Evolutionary conservation across 2,888 invertebrate genomes (phyloP).

Genomic region (Eurytoma adleriae): DNA sequence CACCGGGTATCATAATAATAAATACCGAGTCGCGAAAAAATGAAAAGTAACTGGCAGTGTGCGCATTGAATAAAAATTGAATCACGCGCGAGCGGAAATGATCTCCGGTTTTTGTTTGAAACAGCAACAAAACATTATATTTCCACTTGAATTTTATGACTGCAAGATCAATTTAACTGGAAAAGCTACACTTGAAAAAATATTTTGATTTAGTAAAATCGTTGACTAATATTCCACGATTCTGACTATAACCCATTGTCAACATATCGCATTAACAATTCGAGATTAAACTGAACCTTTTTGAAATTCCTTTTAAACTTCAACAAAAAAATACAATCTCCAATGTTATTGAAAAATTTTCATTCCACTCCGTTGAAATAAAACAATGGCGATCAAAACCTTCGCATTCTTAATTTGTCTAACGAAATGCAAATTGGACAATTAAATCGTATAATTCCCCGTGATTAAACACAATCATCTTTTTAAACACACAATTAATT

Average conservation of each 20-base stretch:
- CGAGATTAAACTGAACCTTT: slow-evolving; percentile 25
- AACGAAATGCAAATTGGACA: neutral
- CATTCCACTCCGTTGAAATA: too few relatives aligned
- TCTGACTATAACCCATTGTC: slow-evolving; percentile 30
- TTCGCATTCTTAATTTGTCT: too few relatives aligned
- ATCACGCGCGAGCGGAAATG: neutral
- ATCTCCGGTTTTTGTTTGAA: too few relatives aligned
- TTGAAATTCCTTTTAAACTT: slow-evolving; percentile 13
- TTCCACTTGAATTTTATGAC: too few relatives aligned
- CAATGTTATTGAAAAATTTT: too few relatives aligned
- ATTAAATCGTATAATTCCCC: neutral
- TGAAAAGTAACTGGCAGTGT: slow-evolving; percentile 12
- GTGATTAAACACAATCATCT: neutral
- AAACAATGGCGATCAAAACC: too few relatives aligned
- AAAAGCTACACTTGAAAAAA: neutral
- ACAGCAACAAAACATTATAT: too few relatives aligned
- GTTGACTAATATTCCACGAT: neutral
- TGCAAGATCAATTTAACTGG: too few relatives aligned
- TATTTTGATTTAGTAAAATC: neutral
- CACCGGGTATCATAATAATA: slow-evolving; percentile 28
- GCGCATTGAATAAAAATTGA: neutral
- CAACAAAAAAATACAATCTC: neutral
- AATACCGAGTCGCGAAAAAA: slow-evolving; percentile 13
- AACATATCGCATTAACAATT: slow-evolving; percentile 30
- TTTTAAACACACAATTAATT: neutral